Evolutionary conservation across 2,888 invertebrate species (phyloP).

Genomic region (Drosophila macrospina): DNA sequence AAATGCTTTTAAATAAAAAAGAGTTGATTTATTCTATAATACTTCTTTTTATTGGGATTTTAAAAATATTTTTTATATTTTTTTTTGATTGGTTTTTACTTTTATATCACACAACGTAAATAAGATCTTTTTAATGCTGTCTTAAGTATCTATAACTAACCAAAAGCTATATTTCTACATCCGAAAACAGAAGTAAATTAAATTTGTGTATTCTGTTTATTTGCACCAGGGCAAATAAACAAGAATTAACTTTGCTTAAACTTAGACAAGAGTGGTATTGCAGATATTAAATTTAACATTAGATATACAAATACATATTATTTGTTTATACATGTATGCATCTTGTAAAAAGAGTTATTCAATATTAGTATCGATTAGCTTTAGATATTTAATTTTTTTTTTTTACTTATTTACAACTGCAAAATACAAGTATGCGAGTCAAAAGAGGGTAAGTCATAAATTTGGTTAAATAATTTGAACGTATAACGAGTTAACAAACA

Average conservation of each 20-base stretch:
- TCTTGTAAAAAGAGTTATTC: constrained; percentile 56
- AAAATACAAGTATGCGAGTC: constrained; percentile 70
- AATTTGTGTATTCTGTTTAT: constrained; percentile 50
- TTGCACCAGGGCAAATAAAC: constrained; percentile 49
- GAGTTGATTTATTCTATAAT: constrained; percentile 63
- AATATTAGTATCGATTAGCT: constrained; percentile 63
- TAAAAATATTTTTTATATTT: constrained; percentile 72
- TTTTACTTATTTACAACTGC: constrained; percentile 66
- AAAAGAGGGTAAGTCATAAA: constrained; percentile 46
- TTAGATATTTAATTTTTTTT: constrained; percentile 1
- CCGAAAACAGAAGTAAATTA: constrained; percentile 52
- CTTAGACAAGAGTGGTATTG: constrained; percentile 62
- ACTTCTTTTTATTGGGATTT: constrained; percentile 83
- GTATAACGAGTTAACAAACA: constrained; percentile 78
- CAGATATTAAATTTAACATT: constrained; percentile 63
- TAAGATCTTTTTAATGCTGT: constrained; percentile 75
- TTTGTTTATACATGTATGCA: constrained; percentile 35
- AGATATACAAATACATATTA: constrained; percentile 44
- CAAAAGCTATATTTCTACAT: constrained; percentile 59
- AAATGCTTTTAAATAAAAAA: constrained; percentile 19
- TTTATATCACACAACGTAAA: constrained; percentile 84
- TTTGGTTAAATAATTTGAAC: constrained; percentile 58
- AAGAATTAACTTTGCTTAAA: constrained; percentile 51
- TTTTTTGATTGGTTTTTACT: constrained; percentile 70
- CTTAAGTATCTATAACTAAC: constrained; percentile 71